Base-by-base conservation (phyloP, 2,797 vertebrate genomes). In the Allenopithecus nigroviridis region DNA sequence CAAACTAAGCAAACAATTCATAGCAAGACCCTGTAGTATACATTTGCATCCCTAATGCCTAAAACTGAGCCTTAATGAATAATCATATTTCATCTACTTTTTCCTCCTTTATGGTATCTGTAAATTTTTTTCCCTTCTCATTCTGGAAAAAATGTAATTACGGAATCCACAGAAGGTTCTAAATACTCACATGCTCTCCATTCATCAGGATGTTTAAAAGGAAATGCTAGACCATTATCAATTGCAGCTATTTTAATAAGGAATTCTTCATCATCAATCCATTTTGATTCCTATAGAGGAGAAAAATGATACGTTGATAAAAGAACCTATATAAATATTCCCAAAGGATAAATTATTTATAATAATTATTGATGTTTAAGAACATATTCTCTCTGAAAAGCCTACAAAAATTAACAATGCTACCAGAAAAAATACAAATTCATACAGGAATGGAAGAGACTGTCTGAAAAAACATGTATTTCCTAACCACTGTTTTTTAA, bases 121-220 rank as follows among this genome's bases (percentile, higher is more conserved):
- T 28, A 89, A 39, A 46, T 78, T 96, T 28, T 92, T 87, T 50
- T 64, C 36, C 64, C 48, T 92, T 93, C 9, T 43, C 41, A 28
- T 50, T 75, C 83, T 64, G 79, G 41, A 94, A 93, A 89, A 84
- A 61, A 28, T 2, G 24, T 61, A 70, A 88, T 57, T 80, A 87
- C 0, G 90, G 79, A 95, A 84, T 53, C 36, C 61, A 59, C 5
- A 59, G 41, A 88, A 90, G 30, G 19, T 78, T 92, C 93, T 81
- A 97, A 97, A 81, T 94, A 98, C 99, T 98, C 98, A 99, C 99
- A 99, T 21, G 99, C 99, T 99, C 99, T 99, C 99, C 99, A 99
- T 94, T 99, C 99, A 96, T 99, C 99, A 1, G 99, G 99, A 98
- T 99, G 99, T 97, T 99, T 99, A 97, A 99, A 99, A 96, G 99